These are phyloP conservation scores for Dynastes grantii DNA, from an alignment of 2,888 invertebrate species.

Conservation along the genomic window DNA sequence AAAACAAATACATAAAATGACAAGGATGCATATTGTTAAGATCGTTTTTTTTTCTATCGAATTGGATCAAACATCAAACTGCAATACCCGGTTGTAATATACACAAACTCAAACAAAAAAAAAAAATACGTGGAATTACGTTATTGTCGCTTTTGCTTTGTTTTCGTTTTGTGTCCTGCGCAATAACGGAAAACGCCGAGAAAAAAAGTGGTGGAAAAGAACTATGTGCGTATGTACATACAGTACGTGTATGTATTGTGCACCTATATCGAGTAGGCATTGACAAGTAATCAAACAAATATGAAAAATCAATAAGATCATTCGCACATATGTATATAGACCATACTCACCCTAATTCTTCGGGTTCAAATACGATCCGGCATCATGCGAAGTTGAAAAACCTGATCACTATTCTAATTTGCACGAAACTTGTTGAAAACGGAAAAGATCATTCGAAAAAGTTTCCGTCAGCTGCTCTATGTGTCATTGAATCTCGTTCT, in stretches of 20 bases:
- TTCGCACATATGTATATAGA: conserved; percentile 29
- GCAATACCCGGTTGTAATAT: not conserved
- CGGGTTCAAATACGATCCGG: not conserved
- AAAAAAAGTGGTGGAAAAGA: conserved; percentile 26
- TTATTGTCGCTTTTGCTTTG: conserved; percentile 25
- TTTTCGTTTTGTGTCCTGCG: conserved; percentile 4
- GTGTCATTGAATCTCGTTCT: conserved; percentile 44
- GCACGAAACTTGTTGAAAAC: conserved; percentile 15
- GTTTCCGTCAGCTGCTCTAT: conserved; percentile 8
- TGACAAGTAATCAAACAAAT: conserved; percentile 40
- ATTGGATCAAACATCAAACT: not conserved
- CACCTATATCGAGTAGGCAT: conserved; percentile 18
- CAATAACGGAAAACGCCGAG: conserved; percentile 8
- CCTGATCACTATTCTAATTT: conserved; percentile 3
- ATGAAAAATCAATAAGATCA: conserved; percentile 43
- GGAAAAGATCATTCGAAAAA: conserved; percentile 37
- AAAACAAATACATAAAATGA: too few species aligned
- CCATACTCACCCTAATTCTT: conserved; percentile 28
- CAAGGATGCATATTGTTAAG: too few species aligned
- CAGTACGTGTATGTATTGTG: conserved; percentile 17
- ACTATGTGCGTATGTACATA: not conserved
- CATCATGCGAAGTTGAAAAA: not conserved
- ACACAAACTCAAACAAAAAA: not conserved
- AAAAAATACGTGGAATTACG: conserved; percentile 24
- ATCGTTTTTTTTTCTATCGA: too few species aligned